Evolutionary conservation across 2,888 invertebrate genomes (phyloP), one percentile per base, ranked within the genome.

Genomic region (Dryomyza anilis): DNA sequence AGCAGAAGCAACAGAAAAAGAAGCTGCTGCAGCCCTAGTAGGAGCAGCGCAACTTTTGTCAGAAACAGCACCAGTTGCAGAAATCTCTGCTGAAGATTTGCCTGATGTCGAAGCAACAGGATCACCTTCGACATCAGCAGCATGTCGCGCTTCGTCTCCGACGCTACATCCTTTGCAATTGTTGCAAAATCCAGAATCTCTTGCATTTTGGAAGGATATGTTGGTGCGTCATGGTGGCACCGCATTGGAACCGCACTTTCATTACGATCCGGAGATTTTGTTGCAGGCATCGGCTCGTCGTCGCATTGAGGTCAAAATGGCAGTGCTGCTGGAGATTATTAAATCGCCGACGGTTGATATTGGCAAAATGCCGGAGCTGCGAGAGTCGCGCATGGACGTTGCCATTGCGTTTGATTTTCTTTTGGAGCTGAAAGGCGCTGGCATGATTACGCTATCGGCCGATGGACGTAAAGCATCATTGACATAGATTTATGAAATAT

Each of bases 381-480:
- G n/a, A n/a, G 64, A 23, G 0, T 71, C 65, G 21, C 73, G 74
- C n/a, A 61, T 67, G 45, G 67, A 74, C 19, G 74, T 71, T 1
- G 72, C 75, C 1, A 70, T 70, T 14, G 72, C 71, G 0, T 75
- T 69, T 65, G 68, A 67, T 1, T 64, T 73, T 56, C 27, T 78
- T 1, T 53, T 78, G n/a, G 78, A 79, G 14, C 67, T 79, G 0
- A 71, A 75, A 45, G 67, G 73, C 8, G 72, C 70, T 1, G 71
- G 69, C 21, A 63, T 79, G 12, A 63, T 79, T 21, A 67, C 43
- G 23, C 67, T 77, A 2, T 71, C 71, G 29, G 2, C n/a, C 0
- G 71, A 76, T 19, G 70, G 71, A 3, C 64, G 65, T 33, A 63
- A 25, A 39, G 36, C 57, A 64, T 8, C 67, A 43, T 27, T 76